phyloP scores from a whole-genome alignment of 1,140 invertebrate genomes.

The Lepidurus arcticus region DNA sequence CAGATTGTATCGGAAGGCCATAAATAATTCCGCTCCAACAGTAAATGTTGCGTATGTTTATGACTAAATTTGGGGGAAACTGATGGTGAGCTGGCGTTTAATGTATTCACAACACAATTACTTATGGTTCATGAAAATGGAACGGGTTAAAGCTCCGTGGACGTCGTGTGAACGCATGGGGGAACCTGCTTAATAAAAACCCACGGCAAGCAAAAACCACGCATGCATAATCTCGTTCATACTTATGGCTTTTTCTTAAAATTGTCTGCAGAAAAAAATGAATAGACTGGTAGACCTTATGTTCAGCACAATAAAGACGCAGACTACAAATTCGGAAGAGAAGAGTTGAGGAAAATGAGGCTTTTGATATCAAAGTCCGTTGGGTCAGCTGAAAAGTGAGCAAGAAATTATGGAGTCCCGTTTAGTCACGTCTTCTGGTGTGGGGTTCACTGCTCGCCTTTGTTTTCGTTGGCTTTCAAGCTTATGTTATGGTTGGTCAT shows the following conservation, averaged over 20 bases:
- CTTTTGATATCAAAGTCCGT: neutral
- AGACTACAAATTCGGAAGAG: no score
- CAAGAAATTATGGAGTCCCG: neutral
- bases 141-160: slow-evolving; percentile 12
- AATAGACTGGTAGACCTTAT: no score
- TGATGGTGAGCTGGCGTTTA: neutral
- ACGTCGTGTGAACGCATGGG: neutral
- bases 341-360: neutral
- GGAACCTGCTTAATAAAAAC: slow-evolving; percentile 10
- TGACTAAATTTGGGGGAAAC: neutral
- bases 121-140: slow-evolving; percentile 3
- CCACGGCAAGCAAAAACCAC: neutral
- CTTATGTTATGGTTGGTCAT: neutral
- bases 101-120: neutral
- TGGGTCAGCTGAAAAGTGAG: slow-evolving; percentile 14
- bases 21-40: neutral
- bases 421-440: neutral
- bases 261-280: neutral
- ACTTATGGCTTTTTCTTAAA: neutral
- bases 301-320: no score
- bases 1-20: neutral
- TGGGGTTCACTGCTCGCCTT: neutral
- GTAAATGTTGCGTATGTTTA: slow-evolving; percentile 8
- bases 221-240: neutral
- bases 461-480: neutral